A percentile compares a stretch with the other conserved stretches of the same genome.
Conservation (phyloP, 2,888 invertebrate species). For the Andrena minutula region DNA sequence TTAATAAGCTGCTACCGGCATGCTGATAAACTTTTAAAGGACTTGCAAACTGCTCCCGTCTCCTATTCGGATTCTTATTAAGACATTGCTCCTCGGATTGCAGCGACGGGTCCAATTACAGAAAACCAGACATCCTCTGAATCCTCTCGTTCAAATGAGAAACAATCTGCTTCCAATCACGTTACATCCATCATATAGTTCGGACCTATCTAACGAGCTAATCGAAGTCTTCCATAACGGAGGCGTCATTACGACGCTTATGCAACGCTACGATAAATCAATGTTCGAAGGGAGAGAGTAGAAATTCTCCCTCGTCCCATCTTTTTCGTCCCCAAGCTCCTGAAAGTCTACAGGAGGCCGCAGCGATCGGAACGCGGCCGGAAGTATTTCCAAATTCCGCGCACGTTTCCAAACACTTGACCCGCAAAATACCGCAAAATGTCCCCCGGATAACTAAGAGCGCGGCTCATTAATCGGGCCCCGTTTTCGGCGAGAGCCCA, state of each 20-base stretch:
- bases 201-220: not conserved
- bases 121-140: no score
- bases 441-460: slow-evolving; percentile 55
- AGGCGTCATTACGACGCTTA: no score
- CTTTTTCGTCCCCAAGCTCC: not conserved
- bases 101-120: not conserved
- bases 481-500: slow-evolving; percentile 39
- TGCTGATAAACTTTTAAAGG: not conserved
- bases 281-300: not conserved
- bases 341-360: not conserved
- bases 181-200: not conserved
- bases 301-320: not conserved
- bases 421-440: slow-evolving; percentile 57
- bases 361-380: slow-evolving; percentile 13
- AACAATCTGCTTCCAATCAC: not conserved
- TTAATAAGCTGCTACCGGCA: not conserved
- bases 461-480: slow-evolving; percentile 61
- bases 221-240: not conserved
- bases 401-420: slow-evolving; percentile 53
- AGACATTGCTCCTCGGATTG: not conserved
- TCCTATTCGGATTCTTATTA: not conserved
- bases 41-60: not conserved
- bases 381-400: slow-evolving; percentile 55
- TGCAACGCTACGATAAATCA: not conserved
- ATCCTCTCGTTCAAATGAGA: not conserved